A percentile compares a stretch with the other conserved stretches of the same genome.
phyloP scores from a whole-genome alignment of 1,140 invertebrate species.

The Aporrectodea caliginosa region DNA sequence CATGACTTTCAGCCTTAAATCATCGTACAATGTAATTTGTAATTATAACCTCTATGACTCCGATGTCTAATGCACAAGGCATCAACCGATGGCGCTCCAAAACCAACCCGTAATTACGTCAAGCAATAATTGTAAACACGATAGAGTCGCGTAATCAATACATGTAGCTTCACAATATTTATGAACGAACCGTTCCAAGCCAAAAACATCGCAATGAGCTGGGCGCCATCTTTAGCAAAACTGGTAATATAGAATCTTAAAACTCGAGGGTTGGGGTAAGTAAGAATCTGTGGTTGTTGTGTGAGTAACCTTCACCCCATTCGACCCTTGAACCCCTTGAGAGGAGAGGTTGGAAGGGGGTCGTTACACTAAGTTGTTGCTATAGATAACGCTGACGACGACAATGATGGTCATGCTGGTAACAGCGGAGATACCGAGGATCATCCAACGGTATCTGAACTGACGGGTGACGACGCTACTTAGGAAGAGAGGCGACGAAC shows the following conservation, averaged over 20 bases:
- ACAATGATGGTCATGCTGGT: slow-evolving; percentile 31
- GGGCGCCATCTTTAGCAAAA: background rate
- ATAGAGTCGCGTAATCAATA: no score
- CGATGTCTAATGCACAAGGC: no score
- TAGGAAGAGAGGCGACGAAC: slow-evolving; percentile 24
- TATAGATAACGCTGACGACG: slow-evolving; percentile 27
- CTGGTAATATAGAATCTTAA: no score
- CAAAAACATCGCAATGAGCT: background rate
- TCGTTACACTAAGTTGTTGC: slow-evolving; percentile 20
- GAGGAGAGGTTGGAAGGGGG: background rate
- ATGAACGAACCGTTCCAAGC: background rate
- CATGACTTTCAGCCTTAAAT: no score
- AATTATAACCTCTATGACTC: no score
- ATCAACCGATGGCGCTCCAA: no score
- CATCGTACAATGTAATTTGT: no score
- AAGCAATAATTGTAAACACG: no score
- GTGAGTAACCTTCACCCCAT: background rate
- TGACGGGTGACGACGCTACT: slow-evolving; percentile 23
- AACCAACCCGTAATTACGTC: no score
- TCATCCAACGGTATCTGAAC: slow-evolving; percentile 25
- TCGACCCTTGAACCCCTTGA: background rate
- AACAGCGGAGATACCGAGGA: slow-evolving; percentile 21
- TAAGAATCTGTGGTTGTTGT: background rate
- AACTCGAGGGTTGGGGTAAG: no score
- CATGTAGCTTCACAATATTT: background rate